phyloP scores from a whole-genome alignment of 1,140 invertebrate species.

The Drosophila bocki region DNA sequence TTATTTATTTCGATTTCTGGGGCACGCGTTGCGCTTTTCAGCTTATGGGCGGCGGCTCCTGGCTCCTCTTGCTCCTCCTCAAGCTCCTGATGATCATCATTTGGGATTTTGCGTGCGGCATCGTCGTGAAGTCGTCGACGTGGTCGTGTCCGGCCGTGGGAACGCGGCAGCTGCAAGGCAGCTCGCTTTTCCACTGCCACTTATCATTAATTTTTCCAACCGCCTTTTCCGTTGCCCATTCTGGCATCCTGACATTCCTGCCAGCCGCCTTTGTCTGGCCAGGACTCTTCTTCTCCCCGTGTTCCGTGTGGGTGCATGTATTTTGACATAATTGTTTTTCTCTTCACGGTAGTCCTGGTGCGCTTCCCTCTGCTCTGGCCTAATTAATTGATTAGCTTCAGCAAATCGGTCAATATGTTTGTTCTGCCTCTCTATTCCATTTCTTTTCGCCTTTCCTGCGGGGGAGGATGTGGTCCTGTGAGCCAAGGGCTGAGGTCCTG shows the following conservation, averaged over 20 bases:
- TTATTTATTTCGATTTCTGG: constrained; percentile 67
- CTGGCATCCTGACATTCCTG: constrained; percentile 78
- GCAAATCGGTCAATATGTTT: constrained; percentile 83
- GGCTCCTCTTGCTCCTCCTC: constrained; percentile 1
- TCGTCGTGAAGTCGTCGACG: constrained; percentile 60
- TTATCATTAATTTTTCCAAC: constrained; percentile 84
- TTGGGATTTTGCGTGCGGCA: constrained; percentile 69
- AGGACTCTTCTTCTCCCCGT: constrained; percentile 6
- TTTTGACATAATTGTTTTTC: constrained; percentile 82
- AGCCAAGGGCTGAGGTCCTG: constrained; percentile 24
- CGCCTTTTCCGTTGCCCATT: constrained; percentile 64
- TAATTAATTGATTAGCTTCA: constrained; percentile 84
- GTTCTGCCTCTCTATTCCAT: constrained; percentile 40
- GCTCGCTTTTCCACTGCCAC: constrained; percentile 52
- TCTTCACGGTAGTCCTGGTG: constrained; percentile 30
- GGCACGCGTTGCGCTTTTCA: constrained; percentile 57
- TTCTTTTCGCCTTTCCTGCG: constrained; percentile 40
- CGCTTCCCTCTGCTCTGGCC: constrained; percentile 36
- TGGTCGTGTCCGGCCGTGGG: constrained; percentile 60
- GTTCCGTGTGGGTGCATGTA: constrained; percentile 32
- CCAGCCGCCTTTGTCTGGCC: constrained; percentile 39
- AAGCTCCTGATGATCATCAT: constrained; percentile 52
- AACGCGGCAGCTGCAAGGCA: constrained; percentile 58
- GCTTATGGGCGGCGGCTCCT: constrained; percentile 41
- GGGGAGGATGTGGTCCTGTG: constrained; percentile 15